Evolutionary conservation across 2,797 vertebrate species (phyloP).

Genomic region (Siniperca scherzeri): DNA sequence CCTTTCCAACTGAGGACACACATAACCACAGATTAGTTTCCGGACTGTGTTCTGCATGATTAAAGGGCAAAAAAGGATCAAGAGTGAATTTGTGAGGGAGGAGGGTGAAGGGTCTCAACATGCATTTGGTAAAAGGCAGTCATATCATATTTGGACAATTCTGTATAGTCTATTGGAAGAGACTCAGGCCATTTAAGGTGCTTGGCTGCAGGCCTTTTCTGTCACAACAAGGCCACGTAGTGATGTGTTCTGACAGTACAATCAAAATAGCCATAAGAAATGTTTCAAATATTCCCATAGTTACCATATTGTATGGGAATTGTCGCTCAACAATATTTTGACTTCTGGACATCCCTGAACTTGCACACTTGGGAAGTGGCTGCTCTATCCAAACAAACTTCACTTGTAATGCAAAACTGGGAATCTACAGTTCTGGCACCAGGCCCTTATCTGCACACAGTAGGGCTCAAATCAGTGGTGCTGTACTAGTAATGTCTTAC

Average conservation of each 20-base stretch:
- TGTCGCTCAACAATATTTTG: background rate
- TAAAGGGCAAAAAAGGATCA: background rate
- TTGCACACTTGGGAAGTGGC: background rate
- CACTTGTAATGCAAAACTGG: background rate
- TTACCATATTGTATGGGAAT: background rate
- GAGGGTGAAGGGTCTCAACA: background rate
- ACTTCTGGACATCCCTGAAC: background rate
- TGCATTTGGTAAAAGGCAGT: background rate
- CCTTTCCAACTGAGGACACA: background rate
- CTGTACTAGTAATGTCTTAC: background rate
- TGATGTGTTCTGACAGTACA: background rate
- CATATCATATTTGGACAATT: background rate
- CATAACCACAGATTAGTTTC: background rate
- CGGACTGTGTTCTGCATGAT: background rate
- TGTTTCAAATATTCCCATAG: background rate
- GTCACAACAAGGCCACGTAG: background rate
- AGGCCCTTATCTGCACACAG: background rate
- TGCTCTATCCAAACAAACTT: background rate
- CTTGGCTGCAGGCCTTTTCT: conserved; percentile 6
- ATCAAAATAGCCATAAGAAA: background rate
- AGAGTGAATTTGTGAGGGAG: background rate
- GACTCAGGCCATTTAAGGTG: background rate
- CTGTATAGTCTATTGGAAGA: background rate
- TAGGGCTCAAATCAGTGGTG: background rate
- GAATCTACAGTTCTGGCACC: background rate